These are phyloP conservation scores for Prunella strophiata DNA, from an alignment of 2,797 vertebrate species.

Conservation along the genomic window DNA sequence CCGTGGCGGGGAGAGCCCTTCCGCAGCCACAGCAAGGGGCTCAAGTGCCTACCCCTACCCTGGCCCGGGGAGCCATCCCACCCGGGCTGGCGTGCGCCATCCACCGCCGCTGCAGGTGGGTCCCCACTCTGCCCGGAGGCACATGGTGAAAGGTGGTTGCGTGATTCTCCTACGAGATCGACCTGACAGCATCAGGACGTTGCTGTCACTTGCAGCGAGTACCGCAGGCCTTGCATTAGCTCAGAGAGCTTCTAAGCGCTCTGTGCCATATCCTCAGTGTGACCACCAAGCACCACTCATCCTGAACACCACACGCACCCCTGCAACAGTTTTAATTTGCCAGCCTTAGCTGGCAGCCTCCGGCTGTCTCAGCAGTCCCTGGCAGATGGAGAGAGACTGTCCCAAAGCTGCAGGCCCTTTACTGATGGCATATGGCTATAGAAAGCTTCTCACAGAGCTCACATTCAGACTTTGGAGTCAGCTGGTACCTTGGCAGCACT, in stretches of 20 bases:
- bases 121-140: no score
- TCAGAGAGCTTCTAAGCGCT: neutral
- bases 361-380: neutral
- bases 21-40: neutral
- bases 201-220: neutral
- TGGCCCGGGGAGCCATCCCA: neutral
- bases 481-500: neutral
- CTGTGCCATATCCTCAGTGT: fast-evolving
- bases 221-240: neutral
- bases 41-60: neutral
- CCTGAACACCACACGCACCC: no score
- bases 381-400: neutral
- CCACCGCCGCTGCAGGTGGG: neutral
- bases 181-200: neutral
- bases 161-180: neutral
- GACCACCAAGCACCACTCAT: no score
- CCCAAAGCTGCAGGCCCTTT: neutral
- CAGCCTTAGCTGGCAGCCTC: neutral
- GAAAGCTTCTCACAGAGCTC: neutral
- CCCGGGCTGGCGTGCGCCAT: fast-evolving
- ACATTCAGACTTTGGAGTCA: neutral
- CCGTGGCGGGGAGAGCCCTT: neutral
- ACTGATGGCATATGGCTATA: neutral
- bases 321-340: no score
- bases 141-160: neutral